Conservation (phyloP, 1,140 invertebrate genomes). For the Leptonema lineaticorne region DNA sequence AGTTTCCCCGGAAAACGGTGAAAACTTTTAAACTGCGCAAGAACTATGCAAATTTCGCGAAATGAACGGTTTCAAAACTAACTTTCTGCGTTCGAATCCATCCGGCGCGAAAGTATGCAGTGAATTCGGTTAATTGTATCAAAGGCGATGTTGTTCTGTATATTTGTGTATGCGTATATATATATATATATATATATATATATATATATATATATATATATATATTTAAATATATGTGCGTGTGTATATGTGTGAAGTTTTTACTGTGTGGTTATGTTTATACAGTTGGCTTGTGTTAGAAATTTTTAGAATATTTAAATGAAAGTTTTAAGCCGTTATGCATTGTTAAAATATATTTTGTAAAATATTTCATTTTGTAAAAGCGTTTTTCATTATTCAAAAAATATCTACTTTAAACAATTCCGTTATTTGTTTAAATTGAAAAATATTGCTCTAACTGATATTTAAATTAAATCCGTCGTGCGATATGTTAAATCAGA, state of each 20-base stretch:
- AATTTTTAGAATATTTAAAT: neutral
- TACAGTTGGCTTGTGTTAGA: neutral
- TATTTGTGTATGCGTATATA: neutral
- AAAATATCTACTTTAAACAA: no score
- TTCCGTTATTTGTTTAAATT: no score
- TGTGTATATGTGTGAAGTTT: neutral
- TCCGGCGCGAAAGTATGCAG: neutral
- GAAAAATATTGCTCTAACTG: no score
- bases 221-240: no score
- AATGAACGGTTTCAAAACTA: slow-evolving; percentile 6
- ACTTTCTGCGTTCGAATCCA: slow-evolving; percentile 9
- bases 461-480: no score
- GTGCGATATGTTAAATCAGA: no score
- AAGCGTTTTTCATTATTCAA: no score
- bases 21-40: slow-evolving; percentile 7
- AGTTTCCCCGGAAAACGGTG: neutral
- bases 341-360: neutral
- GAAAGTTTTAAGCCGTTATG: neutral
- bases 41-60: slow-evolving; percentile 14
- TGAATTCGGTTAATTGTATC: slow-evolving; percentile 7
- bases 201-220: no score
- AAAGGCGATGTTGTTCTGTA: no score
- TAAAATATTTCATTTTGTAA: no score
- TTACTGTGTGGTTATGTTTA: neutral
- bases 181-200: neutral